Evolutionary conservation across 2,888 invertebrate species (phyloP), one percentile per base, ranked within the genome.

Genomic region (Odontocolon sp.): DNA sequence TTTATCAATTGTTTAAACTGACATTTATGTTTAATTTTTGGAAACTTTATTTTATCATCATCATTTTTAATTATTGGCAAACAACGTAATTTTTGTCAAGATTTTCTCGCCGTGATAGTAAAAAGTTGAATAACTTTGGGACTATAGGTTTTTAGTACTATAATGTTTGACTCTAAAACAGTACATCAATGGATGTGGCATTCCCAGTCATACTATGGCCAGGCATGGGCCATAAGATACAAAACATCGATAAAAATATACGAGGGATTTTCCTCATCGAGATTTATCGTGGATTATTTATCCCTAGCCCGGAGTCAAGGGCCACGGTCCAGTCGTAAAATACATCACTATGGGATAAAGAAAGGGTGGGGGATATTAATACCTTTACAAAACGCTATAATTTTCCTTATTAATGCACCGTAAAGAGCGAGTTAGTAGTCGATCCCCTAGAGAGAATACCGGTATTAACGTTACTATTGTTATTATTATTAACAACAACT

Each of bases 251-350:
- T 6, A 36, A 56, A 9, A 31, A 9, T 56, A 6, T 21, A 61
- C 11, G 2, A 4, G 21, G 31, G 61, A 31, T 45, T 61, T 61
- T 31, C n/a, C 31, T 16, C 11, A 9, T 11, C 18, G 45, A 45
- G 45, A 33, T 31, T 61, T 61, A 61, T 61, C 21, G 61, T 11
- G 21, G 61, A 33, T 33, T 45, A 21, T 45, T 5, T 18, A 61
- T 45, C 61, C n/a, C 36, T 47, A 33, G 11, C 26, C 11, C 18
- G 47, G 5, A 36, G 23, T 23, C 33, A 11, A 63, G 47, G 14
- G 47, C 33, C 21, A 11, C 6, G n/a, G 33, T 21, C 23, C 11
- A n/a, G 45, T 47, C 61, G 45, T 61, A 33, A 47, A 33, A 21
- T 31, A 11, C 47, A 6, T 38, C 38, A 11, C 26, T 26, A 6